Evolutionary conservation across 2,113 vertebrate species (phyloP), one percentile per base, ranked within the genome.

Genomic region (Furnarius figulus): DNA sequence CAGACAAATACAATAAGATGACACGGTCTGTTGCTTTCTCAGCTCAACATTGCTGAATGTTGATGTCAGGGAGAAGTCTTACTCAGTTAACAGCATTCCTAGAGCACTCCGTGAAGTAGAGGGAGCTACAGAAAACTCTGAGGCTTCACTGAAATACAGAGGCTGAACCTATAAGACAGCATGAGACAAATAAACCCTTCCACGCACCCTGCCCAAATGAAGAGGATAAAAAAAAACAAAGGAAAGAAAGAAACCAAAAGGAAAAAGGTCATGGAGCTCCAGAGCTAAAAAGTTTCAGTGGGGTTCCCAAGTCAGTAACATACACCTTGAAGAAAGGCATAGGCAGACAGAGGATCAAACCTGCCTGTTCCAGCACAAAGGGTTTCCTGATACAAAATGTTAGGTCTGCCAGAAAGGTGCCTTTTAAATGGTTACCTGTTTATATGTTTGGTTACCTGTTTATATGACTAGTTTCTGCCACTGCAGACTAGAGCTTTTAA

Each of bases 1-100:
- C 86, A 87, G 88, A 77, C 56, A 92, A 96, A 95, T 93, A 95
- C 95, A 96, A 87, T 93, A 92, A 83, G 95, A 94, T 88, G 85
- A 85, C 82, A 93, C 2, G 76, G 79, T 95, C 96, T 93, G 90
- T 82, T 16, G 56, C 92, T 90, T 91, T 93, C 79, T 91, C 47
- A 68, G 66, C 68, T 77, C 88, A 81, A 5, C 90, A 94, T 96
- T 93, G 85, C 73, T 95, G 86, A 84, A 58, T 70, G 88, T 93
- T 96, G 90, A 96, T 95, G 92, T 90, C 95, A 93, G 83, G 59
- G 83, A 75, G 90, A 93, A 93, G 82, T 91, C 83, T 93, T 90
- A 66, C 49, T 93, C 44, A 8, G 63, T 86, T 93, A 93, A 88
- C 47, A 87, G 62, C 70, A 88, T 95, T 95, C 88, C 80, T 95